These are phyloP conservation scores for Pimpla rufipes DNA, from an alignment of 2,888 invertebrate species.

Conservation along the genomic window DNA sequence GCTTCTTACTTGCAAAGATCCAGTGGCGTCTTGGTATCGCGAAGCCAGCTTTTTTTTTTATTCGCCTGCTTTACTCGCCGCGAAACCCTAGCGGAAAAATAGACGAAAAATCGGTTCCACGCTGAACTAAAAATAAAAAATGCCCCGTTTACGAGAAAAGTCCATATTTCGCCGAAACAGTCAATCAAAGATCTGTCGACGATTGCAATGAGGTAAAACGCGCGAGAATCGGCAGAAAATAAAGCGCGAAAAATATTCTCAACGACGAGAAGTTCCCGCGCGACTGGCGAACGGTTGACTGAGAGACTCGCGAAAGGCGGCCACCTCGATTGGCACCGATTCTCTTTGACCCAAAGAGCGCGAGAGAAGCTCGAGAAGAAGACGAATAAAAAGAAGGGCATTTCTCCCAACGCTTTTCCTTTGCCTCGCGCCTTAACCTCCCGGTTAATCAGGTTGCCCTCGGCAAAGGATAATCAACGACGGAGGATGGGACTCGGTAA, in stretches of 20 bases:
- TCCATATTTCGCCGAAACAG: not conserved
- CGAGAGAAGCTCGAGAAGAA: conserved; percentile 9
- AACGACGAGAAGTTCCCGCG: conserved; percentile 10
- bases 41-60: not conserved
- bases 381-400: not conserved
- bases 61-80: not conserved
- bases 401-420: conserved; percentile 34
- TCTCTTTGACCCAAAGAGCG: conserved; percentile 55
- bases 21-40: not conserved
- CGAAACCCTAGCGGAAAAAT: not conserved
- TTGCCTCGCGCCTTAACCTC: conserved; percentile 51
- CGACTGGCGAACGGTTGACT: conserved; percentile 1
- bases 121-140: not conserved
- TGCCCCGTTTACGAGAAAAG: not conserved
- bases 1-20: conserved; percentile 20
- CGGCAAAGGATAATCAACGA: conserved; percentile 62
- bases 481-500: conserved; percentile 15
- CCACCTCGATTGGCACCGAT: conserved; percentile 55
- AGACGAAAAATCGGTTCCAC: too few species aligned
- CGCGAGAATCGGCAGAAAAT: conserved; percentile 9
- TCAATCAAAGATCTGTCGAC: not conserved
- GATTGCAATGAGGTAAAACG: not conserved
- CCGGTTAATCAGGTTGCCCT: conserved; percentile 58
- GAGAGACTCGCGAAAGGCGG: conserved; percentile 30
- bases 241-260: not conserved